Conservation (phyloP, 2,113 vertebrate genomes). For the Boleophthalmus pectinirostris region DNA sequence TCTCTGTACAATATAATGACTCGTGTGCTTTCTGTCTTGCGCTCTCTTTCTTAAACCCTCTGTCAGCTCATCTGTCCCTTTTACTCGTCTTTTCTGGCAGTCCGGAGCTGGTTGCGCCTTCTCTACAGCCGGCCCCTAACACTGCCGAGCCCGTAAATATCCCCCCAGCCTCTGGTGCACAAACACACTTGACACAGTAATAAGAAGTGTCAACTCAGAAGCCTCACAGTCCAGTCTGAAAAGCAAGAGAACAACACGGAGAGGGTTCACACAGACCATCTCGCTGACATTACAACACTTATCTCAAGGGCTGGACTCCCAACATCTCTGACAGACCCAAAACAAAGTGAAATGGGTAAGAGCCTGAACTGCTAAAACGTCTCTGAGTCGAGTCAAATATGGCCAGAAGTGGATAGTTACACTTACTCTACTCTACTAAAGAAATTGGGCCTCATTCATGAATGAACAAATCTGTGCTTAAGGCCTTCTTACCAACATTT, state of each 20-base stretch:
- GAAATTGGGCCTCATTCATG: too few species aligned
- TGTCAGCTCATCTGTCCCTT: conserved; percentile 13
- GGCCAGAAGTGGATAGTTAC: too few species aligned
- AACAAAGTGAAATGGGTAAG: background rate
- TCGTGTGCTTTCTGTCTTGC: background rate
- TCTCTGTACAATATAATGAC: background rate
- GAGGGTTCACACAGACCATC: background rate
- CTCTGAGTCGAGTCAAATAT: background rate
- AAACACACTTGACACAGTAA: conserved; percentile 23
- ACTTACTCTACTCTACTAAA: too few species aligned
- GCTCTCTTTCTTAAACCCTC: conserved; percentile 2
- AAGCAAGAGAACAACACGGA: background rate
- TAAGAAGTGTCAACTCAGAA: conserved; percentile 17
- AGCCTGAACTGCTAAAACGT: conserved; percentile 8
- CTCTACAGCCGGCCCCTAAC: conserved; percentile 15
- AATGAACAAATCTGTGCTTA: too few species aligned
- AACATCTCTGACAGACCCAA: background rate
- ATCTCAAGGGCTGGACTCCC: background rate
- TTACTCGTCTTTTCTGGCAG: background rate
- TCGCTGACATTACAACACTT: background rate
- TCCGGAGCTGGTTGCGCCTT: background rate
- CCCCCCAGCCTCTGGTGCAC: background rate
- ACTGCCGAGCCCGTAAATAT: conserved; percentile 10
- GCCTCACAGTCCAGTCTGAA: conserved; percentile 11
- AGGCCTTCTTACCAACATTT: too few species aligned